Percentiles rank a stretch among this genome's conserved stretches.
phyloP scores from a whole-genome alignment of 2,797 vertebrate genomes.

The Tachyglossus aculeatus region DNA sequence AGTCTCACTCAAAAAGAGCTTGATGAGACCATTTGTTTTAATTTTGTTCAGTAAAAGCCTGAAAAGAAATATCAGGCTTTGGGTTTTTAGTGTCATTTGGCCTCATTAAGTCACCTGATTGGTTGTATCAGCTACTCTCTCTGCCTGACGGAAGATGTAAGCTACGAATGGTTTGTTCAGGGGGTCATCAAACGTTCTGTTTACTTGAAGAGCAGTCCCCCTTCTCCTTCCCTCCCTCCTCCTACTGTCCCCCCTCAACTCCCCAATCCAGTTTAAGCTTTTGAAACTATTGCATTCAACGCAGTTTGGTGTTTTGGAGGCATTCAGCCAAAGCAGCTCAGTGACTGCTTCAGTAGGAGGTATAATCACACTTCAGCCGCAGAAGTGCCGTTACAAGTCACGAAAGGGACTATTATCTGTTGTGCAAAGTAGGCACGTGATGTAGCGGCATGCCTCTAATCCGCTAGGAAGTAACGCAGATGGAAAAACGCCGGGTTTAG shows the following conservation, averaged over 20 bases:
- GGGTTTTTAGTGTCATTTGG: neutral
- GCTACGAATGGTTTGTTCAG: neutral
- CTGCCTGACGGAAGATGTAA: neutral
- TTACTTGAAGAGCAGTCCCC: conserved; percentile 24
- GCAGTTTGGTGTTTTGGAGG: fast-evolving
- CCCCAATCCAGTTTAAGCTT: neutral
- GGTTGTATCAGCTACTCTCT: conserved; percentile 24
- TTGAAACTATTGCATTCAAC: neutral
- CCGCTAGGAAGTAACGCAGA: no score
- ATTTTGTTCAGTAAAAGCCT: conserved; percentile 15
- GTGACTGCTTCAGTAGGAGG: neutral
- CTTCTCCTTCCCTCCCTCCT: no score
- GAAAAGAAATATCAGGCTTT: conserved; percentile 15
- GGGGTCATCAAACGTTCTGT: conserved; percentile 19
- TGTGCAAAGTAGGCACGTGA: neutral
- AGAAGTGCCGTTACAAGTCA: neutral
- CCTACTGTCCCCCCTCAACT: no score
- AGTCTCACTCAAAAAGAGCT: conserved; percentile 25
- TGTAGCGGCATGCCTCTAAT: neutral
- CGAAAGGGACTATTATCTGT: neutral
- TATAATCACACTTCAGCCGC: neutral
- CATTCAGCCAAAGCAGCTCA: neutral
- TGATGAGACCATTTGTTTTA: conserved; percentile 26
- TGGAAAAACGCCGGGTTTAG: no score
- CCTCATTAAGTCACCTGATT: conserved; percentile 40